Evolutionary conservation across 2,888 invertebrate species (phyloP), one percentile per base, ranked within the genome.

Genomic region (Pristionchus fissidentatus): DNA sequence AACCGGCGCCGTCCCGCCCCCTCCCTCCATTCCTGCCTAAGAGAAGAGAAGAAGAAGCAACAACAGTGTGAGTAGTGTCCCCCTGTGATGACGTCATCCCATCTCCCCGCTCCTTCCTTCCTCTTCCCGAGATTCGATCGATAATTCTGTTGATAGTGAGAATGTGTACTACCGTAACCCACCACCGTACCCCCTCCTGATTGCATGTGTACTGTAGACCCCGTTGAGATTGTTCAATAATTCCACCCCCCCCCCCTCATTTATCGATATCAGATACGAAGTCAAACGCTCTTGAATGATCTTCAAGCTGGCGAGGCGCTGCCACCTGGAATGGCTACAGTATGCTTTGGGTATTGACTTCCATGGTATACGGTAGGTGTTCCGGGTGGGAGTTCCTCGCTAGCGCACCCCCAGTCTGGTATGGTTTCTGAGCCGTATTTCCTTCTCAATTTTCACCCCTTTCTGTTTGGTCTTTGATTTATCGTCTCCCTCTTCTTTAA

Each of bases 131-230:
- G 70, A 43, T 70, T 38, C 70, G 15, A 70, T 41, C 70, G 70
- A 70, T 70, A 70, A 70, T 70, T n/a, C n/a, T n/a, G 70, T 70
- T 70, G 70, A 70, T 70, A 70, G 70, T 70, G 70, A 70, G 70
- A 70, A 41, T 60, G n/a, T n/a, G n/a, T n/a, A n/a, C n/a, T n/a
- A n/a, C n/a, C n/a, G n/a, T n/a, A n/a, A n/a, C n/a, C n/a, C n/a
- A n/a, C n/a, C n/a, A n/a, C n/a, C n/a, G n/a, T n/a, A n/a, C 19
- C 41, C 70, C 70, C 22, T 70, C n/a, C n/a, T n/a, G n/a, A n/a
- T 70, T 38, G 70, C 41, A 70, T 70, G n/a, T n/a, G 70, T 70
- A 70, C 41, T 35, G 70, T 70, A 70, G 70, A 43, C 70, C 70
- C 43, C n/a, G 22, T 4, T 22, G n/a, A n/a, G n/a, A 26, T 41